Conservation (phyloP, 2,113 vertebrate species). For the Crotalus viridis region DNA sequence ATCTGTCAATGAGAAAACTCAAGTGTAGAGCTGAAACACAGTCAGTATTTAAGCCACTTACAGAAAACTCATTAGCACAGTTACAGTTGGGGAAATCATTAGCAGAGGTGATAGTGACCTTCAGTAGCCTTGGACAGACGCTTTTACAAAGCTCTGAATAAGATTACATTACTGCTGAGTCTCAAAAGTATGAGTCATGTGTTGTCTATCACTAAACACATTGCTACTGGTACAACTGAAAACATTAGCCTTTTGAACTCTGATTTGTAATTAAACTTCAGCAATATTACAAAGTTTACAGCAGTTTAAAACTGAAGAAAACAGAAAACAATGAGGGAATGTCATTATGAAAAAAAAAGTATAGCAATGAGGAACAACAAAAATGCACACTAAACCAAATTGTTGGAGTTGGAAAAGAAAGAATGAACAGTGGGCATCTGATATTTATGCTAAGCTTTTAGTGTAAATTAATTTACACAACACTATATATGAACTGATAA, state of each 20-base stretch:
- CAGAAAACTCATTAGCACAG: constrained; percentile 41
- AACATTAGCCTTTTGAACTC: neutral
- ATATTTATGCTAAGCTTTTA: neutral
- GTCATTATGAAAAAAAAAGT: neutral
- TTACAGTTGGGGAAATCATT: constrained; percentile 48
- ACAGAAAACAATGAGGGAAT: constrained; percentile 20
- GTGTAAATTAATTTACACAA: neutral
- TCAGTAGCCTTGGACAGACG: constrained; percentile 25
- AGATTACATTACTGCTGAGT: neutral
- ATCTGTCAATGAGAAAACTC: constrained; percentile 2
- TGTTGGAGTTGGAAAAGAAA: neutral
- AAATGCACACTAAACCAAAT: neutral
- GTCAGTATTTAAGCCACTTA: neutral
- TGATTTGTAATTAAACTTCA: constrained; percentile 20
- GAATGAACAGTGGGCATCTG: neutral
- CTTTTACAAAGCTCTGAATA: constrained; percentile 30
- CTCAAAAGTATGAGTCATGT: constrained; percentile 17
- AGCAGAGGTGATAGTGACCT: constrained; percentile 34
- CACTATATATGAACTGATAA: neutral
- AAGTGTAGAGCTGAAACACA: neutral
- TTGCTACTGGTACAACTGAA: neutral
- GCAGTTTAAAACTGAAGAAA: constrained; percentile 4
- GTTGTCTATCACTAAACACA: neutral
- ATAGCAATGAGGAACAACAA: neutral
- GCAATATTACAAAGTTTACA: neutral